Evolutionary conservation across 2,797 vertebrate genomes (phyloP), one percentile per base, ranked within the genome.

Genomic region (Crenichthys baileyi): DNA sequence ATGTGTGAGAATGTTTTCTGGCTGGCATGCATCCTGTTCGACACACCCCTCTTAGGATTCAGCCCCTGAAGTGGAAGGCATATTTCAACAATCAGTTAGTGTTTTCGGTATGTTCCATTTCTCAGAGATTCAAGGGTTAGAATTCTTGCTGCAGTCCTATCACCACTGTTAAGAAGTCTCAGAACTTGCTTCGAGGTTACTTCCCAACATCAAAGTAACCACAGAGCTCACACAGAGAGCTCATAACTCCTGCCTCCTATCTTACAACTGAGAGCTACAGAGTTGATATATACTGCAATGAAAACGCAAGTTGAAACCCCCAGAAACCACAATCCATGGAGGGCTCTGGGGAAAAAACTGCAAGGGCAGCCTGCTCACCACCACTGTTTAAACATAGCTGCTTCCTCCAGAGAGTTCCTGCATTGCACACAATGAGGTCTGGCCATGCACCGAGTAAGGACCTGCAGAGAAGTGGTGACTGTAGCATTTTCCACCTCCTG

Each of bases 211-310:
- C 29, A 75, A 82, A 85, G 79, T 71, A 77, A 78, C 61, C 74
- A 82, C 83, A 83, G 63, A 67, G 63, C 63, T 39, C 63, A 67
- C 65, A 67, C 20, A 46, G 75, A 90, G 72, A 81, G 75, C 77
- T 73, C 63, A 26, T 68, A 79, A 88, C 58, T 85, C 67, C 18
- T 2, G 80, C 65, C 55, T 83, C 61, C 68, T 31, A 72, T 80
- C 79, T 80, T 68, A 81, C 48, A 81, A 73, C 82, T 74, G 72
- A 72, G 77, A n/a, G 72, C 78, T 82, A 70, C 73, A 70, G 75
- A 86, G 85, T 90, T 91, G 79, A 86, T 84, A 85, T 84, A 85
- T 81, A 84, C 83, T 51, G 58, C 75, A 71, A 78, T 0, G 53
- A 81, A 87, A 90, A 85, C 81, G 85, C 70, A 78, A 85, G 72